A percentile compares a stretch with the other conserved stretches of the same genome.
Conservation (phyloP, 2,797 vertebrate species). For the Mormyrops boulengeri region DNA sequence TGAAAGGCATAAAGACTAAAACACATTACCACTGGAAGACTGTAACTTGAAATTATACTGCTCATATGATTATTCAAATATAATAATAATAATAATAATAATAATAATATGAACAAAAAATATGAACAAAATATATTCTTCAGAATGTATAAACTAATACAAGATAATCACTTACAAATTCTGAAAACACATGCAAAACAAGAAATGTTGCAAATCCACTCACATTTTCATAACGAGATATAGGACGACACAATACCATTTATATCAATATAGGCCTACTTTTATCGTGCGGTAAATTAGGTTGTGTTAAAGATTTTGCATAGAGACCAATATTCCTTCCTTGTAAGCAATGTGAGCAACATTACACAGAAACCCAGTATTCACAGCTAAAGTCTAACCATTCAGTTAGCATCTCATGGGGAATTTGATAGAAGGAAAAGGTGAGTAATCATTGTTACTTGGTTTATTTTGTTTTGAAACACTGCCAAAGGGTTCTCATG, state of each 20-base stretch:
- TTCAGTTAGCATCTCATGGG: not conserved
- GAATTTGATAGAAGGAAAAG: not conserved
- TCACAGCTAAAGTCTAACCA: not conserved
- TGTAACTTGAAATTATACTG: not conserved
- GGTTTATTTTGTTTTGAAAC: not conserved
- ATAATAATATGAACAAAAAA: not conserved
- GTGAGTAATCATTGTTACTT: not conserved
- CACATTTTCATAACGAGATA: not conserved
- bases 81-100: not conserved
- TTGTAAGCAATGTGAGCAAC: not conserved
- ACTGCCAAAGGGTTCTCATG: not conserved
- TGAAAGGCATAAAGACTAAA: not conserved
- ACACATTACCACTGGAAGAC: not conserved
- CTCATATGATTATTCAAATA: not conserved
- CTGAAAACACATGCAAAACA: no score
- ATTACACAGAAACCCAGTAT: not conserved
- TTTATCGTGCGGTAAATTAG: not conserved
- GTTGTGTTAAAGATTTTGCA: not conserved
- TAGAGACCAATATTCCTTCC: not conserved
- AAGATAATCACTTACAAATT: not conserved
- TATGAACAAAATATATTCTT: not conserved
- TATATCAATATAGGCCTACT: not conserved
- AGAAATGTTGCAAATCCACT: no score
- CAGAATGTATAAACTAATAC: not conserved
- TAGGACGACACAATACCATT: not conserved